A percentile compares a stretch with the other conserved stretches of the same genome.
phyloP scores from a whole-genome alignment of 2,113 vertebrate genomes.

The Diadophis punctatus region DNA sequence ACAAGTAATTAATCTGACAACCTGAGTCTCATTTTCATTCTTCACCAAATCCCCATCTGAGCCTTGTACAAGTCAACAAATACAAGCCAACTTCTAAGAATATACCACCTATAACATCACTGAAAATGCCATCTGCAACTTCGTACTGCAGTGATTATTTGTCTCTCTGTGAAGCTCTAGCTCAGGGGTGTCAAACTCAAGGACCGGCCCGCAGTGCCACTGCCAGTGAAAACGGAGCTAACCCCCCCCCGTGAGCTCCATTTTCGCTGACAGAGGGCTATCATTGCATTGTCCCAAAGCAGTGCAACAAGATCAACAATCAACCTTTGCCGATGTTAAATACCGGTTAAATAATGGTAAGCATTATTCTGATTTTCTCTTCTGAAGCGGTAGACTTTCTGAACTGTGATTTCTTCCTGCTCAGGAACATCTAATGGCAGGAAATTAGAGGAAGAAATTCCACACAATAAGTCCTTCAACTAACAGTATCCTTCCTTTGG shows the following conservation, averaged over 20 bases:
- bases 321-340: background rate
- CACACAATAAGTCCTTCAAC: background rate
- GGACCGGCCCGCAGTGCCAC: too few species aligned
- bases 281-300: background rate
- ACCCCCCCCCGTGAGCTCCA: too few species aligned
- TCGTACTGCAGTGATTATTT: background rate
- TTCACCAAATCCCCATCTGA: conserved; percentile 12
- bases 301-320: background rate
- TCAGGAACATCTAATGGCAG: background rate
- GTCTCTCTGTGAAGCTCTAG: background rate
- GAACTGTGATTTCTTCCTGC: background rate
- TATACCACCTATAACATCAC: background rate
- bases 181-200: too few species aligned
- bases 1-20: conserved; percentile 17
- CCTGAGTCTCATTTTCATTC: conserved; percentile 9
- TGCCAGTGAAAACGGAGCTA: too few species aligned
- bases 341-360: background rate
- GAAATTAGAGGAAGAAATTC: background rate
- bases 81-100: background rate
- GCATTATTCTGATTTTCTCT: background rate
- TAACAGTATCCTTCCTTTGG: background rate
- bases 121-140: background rate
- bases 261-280: too few species aligned
- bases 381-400: background rate
- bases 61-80: background rate